Base-by-base conservation (phyloP, 1,140 invertebrate genomes). In the Vanessa tameamea region DNA sequence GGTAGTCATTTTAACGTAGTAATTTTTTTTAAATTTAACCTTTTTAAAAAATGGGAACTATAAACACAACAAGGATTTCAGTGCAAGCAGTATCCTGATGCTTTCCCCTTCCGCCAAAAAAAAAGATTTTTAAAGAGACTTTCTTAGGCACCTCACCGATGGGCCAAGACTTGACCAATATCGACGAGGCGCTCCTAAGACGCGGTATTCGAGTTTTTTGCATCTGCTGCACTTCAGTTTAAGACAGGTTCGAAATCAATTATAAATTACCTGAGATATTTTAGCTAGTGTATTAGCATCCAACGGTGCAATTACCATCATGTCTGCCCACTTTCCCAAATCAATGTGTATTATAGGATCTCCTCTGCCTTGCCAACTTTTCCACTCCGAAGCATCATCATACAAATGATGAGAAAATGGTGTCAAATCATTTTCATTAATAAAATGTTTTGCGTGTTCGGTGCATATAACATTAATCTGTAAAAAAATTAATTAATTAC, bases 281-380 rank as follows among this genome's bases (percentile, higher is more conserved):
- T 99, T 99, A 4, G 97, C 99, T 63, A 99, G 85, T 0, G 98
- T 98, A 87, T 99, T 99, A 12, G 99, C 99, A 95, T 99, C 98
- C 8, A 99, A 88, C 0, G 99, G 99, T 31, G 99, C 98, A 79
- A 99, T 97, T 0, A 99, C 81, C 79, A 99, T 93, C 15, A 99
- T 78, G 92, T 99, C 98, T 0, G 99, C 99, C 98, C 98, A 99
- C 90, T 98, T 98, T 11, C 96, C 95, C 6, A 99, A 93, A 78
- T 99, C 98, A 78, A 99, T 99, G 86, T 99, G 99, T 0, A 99
- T 84, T 0, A 99, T 97, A 8, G 98, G 98, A 95, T 99, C 99
- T 0, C 97, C 97, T 78, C 98, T 94, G 57, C 95, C 94, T 70
- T 96, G 95, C 99, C 99, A 99, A n/a, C 94, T 93, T 1, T 94